These are phyloP conservation scores for Spizella passerina DNA, from an alignment of 2,797 vertebrate species.

Conservation along the genomic window DNA sequence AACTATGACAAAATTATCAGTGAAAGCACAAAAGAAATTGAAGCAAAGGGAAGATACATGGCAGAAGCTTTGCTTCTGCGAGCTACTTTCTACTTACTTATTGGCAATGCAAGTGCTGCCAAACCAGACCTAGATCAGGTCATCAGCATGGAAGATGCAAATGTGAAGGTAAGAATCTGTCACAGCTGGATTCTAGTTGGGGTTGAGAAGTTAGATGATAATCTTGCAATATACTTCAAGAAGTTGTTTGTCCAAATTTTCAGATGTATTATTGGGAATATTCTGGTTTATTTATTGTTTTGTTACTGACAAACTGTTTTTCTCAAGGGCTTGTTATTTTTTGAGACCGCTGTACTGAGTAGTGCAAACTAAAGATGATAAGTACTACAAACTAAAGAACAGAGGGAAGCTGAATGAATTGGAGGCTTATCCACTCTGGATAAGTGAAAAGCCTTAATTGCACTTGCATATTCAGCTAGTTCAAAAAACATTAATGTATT, in stretches of 20 bases:
- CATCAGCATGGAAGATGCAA: constrained; percentile 92
- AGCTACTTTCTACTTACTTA: constrained; percentile 97
- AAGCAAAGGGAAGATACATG: constrained; percentile 88
- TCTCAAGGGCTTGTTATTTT: background rate
- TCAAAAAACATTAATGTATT: background rate
- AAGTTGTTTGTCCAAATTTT: background rate
- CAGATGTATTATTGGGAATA: background rate
- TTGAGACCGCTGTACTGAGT: background rate
- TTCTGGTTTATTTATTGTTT: background rate
- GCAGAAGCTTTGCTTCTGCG: constrained; percentile 94
- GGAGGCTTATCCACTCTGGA: background rate
- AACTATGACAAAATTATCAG: constrained; percentile 99
- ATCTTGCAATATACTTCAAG: background rate
- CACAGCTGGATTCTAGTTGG: background rate
- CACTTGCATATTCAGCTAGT: background rate
- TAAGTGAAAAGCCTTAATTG: background rate
- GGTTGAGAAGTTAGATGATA: background rate
- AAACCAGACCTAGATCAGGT: constrained; percentile 95
- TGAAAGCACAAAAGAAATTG: constrained; percentile 97
- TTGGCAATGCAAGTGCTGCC: constrained; percentile 92
- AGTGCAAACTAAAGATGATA: background rate
- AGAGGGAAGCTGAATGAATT: background rate
- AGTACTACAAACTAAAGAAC: background rate
- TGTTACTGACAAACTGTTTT: background rate
- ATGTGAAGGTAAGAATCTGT: constrained; percentile 87